Conservation (phyloP, 1,140 invertebrate species). For the Drosophila burlai region DNA sequence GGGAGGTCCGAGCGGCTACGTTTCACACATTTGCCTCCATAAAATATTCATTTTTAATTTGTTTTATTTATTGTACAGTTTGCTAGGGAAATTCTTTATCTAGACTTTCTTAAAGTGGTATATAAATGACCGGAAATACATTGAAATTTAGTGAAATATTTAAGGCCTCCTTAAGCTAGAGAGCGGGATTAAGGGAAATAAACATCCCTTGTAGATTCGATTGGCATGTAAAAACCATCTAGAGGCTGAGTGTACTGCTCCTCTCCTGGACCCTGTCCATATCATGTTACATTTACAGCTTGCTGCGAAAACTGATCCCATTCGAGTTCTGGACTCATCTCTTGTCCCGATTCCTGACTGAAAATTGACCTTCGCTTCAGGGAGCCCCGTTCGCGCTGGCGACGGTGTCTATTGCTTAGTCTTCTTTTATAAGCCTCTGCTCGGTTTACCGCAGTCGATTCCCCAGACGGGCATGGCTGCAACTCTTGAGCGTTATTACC, state of each 20-base stretch:
- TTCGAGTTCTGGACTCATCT: background rate
- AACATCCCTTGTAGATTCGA: background rate
- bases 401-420: no score
- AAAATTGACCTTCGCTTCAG: no score
- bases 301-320: no score
- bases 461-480: no score
- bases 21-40: constrained; percentile 42
- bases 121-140: background rate
- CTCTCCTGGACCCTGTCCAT: background rate
- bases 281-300: background rate
- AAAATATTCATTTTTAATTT: constrained; percentile 66
- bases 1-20: constrained; percentile 11
- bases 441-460: no score
- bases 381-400: no score
- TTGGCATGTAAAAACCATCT: background rate
- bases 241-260: background rate
- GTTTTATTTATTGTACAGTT: constrained; percentile 30
- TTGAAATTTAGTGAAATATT: background rate
- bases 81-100: background rate
- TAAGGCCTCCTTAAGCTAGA: background rate
- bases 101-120: background rate
- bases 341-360: background rate
- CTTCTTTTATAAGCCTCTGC: no score
- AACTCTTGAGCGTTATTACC: no score
- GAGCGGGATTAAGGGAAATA: background rate